Base-by-base conservation (phyloP, 2,113 vertebrate species). In the Hydropotes inermis region DNA sequence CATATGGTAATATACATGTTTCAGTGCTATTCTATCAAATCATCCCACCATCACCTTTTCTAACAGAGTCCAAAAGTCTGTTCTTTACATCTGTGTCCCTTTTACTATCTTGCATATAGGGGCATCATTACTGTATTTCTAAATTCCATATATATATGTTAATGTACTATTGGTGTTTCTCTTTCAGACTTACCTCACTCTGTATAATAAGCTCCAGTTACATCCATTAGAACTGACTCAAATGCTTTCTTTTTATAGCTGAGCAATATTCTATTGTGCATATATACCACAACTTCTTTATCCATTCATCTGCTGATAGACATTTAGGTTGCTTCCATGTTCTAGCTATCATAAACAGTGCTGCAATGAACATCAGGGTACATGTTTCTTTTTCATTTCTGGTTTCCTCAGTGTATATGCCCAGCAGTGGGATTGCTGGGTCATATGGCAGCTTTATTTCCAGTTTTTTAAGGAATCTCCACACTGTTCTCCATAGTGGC, bases 141-240 rank as follows among this genome's bases (percentile, higher is more conserved):
- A 67, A 67, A 36, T 67, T 67, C 33, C 17, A 10, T 36, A 67
- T 21, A 19, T 67, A 36, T 5, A 9, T 0, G 0, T 67, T 67
- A 67, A 36, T 36, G 21, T 21, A 67, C 33, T 67, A 21, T 36
- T 70, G 64, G 4, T 70, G 17, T 70, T 70, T 70, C n/a, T 70
- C 8, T 70, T 70, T 36, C n/a, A 70, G n/a, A 70, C 64, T 70
- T 70, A 70, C n/a, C 21, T 70, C n/a, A 70, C 17, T 70, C 64
- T 70, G 64, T 21, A 70, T 36, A 70, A 70, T 70, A 36, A n/a
- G 17, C 4, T 67, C 17, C 33, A 67, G 64, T 36, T 67, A 36
- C 33, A 67, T 67, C 33, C 33, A 2, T 67, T 67, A 67, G 33
- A 67, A 67, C 8, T 11, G 64, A 67, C 33, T 36, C 33, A 67